These are phyloP conservation scores for Protobothrops flavoviridis DNA, from an alignment of 2,113 vertebrate species.

Conservation along the genomic window DNA sequence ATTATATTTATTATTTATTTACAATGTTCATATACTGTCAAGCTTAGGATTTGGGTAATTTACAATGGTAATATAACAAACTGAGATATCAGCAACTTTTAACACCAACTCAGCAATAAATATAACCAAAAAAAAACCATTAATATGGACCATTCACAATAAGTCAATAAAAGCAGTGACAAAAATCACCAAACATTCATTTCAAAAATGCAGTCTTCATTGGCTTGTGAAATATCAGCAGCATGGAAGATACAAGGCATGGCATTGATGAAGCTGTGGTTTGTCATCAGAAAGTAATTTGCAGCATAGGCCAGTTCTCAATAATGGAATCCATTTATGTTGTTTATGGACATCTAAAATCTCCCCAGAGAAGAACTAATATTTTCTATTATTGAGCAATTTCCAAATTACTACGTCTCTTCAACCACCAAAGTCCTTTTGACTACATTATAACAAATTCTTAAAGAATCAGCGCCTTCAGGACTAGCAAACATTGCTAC, in stretches of 20 bases:
- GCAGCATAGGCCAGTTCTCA: neutral
- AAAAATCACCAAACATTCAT: neutral
- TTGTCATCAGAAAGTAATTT: neutral
- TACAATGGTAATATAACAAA: neutral
- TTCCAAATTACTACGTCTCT: neutral
- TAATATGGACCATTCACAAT: neutral
- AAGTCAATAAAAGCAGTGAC: neutral
- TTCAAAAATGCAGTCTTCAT: neutral
- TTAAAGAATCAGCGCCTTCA: neutral
- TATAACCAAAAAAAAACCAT: too few relatives aligned
- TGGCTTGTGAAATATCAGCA: neutral
- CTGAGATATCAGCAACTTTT: neutral
- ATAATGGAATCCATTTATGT: neutral
- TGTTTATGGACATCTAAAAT: neutral
- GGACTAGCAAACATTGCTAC: neutral
- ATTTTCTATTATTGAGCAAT: neutral
- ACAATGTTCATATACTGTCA: neutral
- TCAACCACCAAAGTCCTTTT: neutral
- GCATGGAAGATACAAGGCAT: neutral
- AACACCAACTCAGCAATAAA: neutral
- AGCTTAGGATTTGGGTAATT: neutral
- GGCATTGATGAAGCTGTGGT: neutral
- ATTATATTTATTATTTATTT: neutral
- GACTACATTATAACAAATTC: neutral
- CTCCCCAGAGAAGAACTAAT: neutral